These are phyloP conservation scores for Perca fluviatilis DNA, from an alignment of 2,113 vertebrate species.

Conservation along the genomic window DNA sequence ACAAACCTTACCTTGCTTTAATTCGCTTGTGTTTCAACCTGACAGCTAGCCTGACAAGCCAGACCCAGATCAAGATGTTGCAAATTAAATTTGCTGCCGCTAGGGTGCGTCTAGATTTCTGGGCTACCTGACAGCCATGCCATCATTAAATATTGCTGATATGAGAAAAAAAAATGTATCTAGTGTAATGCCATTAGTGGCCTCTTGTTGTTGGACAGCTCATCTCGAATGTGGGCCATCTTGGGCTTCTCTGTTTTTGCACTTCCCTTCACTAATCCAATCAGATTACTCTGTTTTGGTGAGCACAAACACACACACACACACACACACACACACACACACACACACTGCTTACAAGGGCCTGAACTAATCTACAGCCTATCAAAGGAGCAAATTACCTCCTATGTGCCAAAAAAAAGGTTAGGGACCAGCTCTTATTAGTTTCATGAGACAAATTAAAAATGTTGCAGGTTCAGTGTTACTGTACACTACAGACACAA, in stretches of 20 bases:
- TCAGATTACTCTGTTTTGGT: constrained; percentile 42
- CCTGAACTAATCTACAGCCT: background rate
- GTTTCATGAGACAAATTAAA: background rate
- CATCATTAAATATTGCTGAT: background rate
- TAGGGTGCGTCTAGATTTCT: too few species aligned
- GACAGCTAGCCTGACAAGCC: too few species aligned
- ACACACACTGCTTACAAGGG: background rate
- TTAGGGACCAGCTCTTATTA: background rate
- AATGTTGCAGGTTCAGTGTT: background rate
- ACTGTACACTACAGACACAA: background rate
- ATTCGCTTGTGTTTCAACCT: background rate
- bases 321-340: constrained; percentile 5
- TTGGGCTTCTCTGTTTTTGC: background rate
- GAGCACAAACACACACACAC: constrained; percentile 9
- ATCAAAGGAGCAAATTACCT: constrained; percentile 9
- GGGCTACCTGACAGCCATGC: background rate
- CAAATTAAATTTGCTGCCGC: too few species aligned
- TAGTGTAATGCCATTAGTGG: background rate
- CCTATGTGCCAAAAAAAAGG: background rate
- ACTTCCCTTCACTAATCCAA: constrained; percentile 59
- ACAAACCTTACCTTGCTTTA: background rate
- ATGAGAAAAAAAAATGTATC: fast-evolving
- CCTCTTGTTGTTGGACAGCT: background rate
- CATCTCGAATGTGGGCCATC: background rate
- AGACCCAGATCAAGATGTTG: too few species aligned